Conservation (phyloP, 2,888 invertebrate genomes). For the Caenorhabditis sp. region DNA sequence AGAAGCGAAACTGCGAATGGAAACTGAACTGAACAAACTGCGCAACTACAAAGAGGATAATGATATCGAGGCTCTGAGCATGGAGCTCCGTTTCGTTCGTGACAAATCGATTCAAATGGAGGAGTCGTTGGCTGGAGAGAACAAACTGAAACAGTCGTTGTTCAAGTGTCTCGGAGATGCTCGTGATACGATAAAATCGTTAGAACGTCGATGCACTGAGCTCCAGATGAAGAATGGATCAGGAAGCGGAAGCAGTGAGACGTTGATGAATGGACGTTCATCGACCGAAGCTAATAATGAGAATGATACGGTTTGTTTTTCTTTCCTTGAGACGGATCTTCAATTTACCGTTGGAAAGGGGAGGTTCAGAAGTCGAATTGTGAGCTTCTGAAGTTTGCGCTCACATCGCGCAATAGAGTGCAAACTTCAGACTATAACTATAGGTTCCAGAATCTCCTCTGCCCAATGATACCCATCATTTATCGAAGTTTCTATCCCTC, state of each 20-base stretch:
- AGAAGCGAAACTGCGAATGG: slow-evolving; percentile 86
- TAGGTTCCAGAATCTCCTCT: too few relatives aligned
- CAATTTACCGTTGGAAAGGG: too few relatives aligned
- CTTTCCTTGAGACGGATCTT: neutral
- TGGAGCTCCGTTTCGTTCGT: slow-evolving; percentile 86
- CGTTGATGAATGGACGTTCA: slow-evolving; percentile 48
- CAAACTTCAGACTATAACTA: too few relatives aligned
- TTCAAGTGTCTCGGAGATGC: slow-evolving; percentile 87
- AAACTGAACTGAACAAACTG: slow-evolving; percentile 86
- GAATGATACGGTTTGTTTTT: slow-evolving; percentile 54
- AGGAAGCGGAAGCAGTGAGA: slow-evolving; percentile 27
- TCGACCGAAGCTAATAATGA: slow-evolving; percentile 52
- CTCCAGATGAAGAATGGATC: slow-evolving; percentile 40
- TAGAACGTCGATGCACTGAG: slow-evolving; percentile 56
- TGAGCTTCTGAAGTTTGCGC: too few relatives aligned
- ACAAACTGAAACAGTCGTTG: slow-evolving; percentile 96
- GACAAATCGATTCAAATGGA: slow-evolving; percentile 95
- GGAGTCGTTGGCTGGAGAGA: slow-evolving; percentile 95
- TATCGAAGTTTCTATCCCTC: too few relatives aligned
- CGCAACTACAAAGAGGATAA: slow-evolving; percentile 85
- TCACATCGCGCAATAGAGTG: too few relatives aligned
- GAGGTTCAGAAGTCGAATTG: too few relatives aligned
- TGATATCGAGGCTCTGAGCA: slow-evolving; percentile 67
- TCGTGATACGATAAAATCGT: slow-evolving; percentile 57
- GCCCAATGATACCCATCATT: too few relatives aligned